Conservation (phyloP, 2,888 invertebrate genomes). For the Cerastis rubricosa region DNA sequence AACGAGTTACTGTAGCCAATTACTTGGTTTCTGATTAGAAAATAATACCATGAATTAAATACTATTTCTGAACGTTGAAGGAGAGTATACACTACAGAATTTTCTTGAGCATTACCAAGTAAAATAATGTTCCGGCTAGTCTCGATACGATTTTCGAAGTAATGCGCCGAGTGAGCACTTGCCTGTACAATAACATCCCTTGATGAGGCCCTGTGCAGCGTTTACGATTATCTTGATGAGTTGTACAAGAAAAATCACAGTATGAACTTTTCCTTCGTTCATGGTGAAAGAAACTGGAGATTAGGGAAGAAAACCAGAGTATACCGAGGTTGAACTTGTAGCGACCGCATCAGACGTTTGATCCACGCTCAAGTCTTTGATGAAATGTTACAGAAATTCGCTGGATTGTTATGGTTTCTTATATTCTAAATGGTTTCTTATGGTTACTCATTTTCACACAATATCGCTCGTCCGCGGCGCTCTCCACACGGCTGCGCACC, state of each 20-base stretch:
- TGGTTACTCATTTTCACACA: background rate
- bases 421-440: background rate
- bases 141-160: background rate
- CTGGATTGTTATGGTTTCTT: background rate
- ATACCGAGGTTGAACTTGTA: background rate
- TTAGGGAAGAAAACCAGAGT: too few relatives aligned
- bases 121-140: background rate
- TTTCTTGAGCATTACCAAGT: background rate
- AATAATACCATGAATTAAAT: conserved; percentile 38
- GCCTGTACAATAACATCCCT: background rate
- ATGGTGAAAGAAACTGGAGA: too few relatives aligned
- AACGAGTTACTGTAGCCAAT: conserved; percentile 38
- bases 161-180: background rate
- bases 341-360: background rate
- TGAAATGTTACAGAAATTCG: background rate
- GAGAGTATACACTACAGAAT: background rate
- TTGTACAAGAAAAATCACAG: background rate
- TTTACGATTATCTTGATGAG: background rate
- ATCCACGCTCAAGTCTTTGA: background rate
- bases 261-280: too few relatives aligned
- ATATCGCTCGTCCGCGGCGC: background rate
- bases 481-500: too few relatives aligned
- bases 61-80: conserved; percentile 17
- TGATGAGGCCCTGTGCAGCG: background rate
- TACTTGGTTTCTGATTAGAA: conserved; percentile 40